Evolutionary conservation across 1,140 invertebrate species (phyloP), one percentile per base, ranked within the genome.

Genomic region (Danaus plexippus): DNA sequence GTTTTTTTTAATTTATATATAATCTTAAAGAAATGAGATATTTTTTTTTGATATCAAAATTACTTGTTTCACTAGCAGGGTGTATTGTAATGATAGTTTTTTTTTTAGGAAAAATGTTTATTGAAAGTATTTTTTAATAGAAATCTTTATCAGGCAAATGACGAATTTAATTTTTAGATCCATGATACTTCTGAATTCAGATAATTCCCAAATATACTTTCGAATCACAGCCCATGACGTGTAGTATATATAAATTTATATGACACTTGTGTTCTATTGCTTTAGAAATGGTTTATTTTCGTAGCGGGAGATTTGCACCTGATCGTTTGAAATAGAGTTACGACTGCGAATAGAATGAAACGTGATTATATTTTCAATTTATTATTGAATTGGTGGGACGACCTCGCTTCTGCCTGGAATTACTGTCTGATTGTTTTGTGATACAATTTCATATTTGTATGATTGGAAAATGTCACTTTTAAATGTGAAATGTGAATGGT

Each of bases 281-380:
- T 45, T 45, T n/a, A 12, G 10, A 45, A 45, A 12, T 32, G 22
- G 22, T 32, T 32, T 32, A 32, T 32, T 32, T 32, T 32, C 22
- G 22, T 32, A 32, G 22, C 22, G 22, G 11, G 54, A 47, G 12
- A 62, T 54, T 59, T 47, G 51, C 67, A 78, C 74, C 76, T 79
- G 72, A 50, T 57, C 51, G 58, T 60, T 45, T 46, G 43, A 75
- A 80, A 77, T 60, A 61, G 71, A 72, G 71, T 80, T 80, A 78
- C 52, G 61, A 69, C 62, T 63, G 50, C 51, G 77, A 80, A 84
- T 84, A 69, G 75, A 75, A 77, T 79, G 62, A 79, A 61, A 79
- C 73, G 62, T 64, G 59, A 82, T 84, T 80, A 82, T 75, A 70
- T 71, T 82, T 84, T 76, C 80, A 63, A 85, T 80, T 85, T 80